Evolutionary conservation across 2,888 invertebrate genomes (phyloP).

Genomic region (Caenorhabditis doughertyi): DNA sequence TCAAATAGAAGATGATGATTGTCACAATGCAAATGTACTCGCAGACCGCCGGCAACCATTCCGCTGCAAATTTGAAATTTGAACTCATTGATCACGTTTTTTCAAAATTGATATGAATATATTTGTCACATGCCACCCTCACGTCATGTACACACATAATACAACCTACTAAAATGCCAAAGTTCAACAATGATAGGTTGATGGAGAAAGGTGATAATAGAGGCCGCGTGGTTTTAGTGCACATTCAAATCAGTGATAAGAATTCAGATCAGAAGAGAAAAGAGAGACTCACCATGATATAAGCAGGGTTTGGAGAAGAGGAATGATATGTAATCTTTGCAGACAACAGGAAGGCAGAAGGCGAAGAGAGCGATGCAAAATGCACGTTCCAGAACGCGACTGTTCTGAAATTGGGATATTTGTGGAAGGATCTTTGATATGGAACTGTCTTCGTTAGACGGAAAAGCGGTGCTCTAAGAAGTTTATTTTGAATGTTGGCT

Average conservation of each 20-base stretch:
- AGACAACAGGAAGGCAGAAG: conserved; percentile 52
- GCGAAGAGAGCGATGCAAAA: conserved; percentile 50
- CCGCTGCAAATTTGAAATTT: conserved; percentile 45
- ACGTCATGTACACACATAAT: conserved; percentile 25
- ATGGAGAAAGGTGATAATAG: background rate
- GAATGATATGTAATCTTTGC: conserved; percentile 47
- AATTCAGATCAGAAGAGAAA: background rate
- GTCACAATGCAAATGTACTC: conserved; percentile 62
- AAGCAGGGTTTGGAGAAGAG: conserved; percentile 50
- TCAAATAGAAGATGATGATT: conserved; percentile 47
- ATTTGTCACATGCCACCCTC: conserved; percentile 32
- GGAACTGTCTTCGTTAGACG: no score
- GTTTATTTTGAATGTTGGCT: no score
- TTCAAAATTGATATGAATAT: background rate
- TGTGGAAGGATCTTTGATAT: no score
- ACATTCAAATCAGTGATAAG: background rate
- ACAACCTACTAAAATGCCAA: conserved; percentile 37
- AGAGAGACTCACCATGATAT: conserved; percentile 32
- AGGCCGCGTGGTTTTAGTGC: conserved; percentile 16
- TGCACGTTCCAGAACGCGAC: conserved; percentile 50
- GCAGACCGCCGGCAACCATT: conserved; percentile 33
- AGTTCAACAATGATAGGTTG: conserved; percentile 36
- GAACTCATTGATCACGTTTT: conserved; percentile 43
- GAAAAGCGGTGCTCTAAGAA: no score
- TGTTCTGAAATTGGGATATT: conserved; percentile 57